Percentiles rank a stretch among this genome's conserved stretches.
Evolutionary conservation across 1,140 invertebrate species (phyloP).

Genomic region (Panagrolaimus sp.): DNA sequence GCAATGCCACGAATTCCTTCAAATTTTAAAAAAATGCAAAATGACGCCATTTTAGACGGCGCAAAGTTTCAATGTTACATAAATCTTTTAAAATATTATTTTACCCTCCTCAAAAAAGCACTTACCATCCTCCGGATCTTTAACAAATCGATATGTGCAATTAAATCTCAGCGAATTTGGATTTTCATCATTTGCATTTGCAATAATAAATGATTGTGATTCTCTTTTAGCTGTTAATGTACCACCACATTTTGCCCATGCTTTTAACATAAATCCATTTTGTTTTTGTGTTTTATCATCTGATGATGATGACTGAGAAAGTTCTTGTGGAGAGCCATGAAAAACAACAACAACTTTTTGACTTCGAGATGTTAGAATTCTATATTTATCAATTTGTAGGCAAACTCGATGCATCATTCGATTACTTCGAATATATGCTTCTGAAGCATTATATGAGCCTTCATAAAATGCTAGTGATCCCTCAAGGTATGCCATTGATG

Average conservation of each 20-base stretch:
- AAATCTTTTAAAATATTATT: not conserved
- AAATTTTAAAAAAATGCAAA: too few relatives aligned
- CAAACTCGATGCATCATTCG: not conserved
- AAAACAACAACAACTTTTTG: slow-evolving; percentile 29
- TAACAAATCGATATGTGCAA: too few relatives aligned
- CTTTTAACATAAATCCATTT: slow-evolving; percentile 44
- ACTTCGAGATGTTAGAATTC: not conserved
- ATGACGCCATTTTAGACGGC: too few relatives aligned
- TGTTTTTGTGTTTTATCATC: slow-evolving; percentile 16
- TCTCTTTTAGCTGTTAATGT: slow-evolving; percentile 36
- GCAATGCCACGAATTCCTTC: too few relatives aligned
- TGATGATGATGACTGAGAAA: slow-evolving; percentile 15
- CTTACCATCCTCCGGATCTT: not conserved
- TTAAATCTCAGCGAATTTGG: too few relatives aligned
- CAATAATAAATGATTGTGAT: not conserved
- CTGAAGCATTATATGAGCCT: slow-evolving; percentile 15
- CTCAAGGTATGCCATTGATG: slow-evolving; percentile 13
- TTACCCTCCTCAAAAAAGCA: not conserved
- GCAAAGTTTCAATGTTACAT: not conserved
- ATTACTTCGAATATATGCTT: not conserved
- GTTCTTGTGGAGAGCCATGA: slow-evolving; percentile 40
- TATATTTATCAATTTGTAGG: not conserved
- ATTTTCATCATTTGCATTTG: not conserved
- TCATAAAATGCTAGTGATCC: slow-evolving; percentile 19
- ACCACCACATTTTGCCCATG: slow-evolving; percentile 43